Conservation (phyloP, 2,888 invertebrate genomes). For the Mycalesis mineus region DNA sequence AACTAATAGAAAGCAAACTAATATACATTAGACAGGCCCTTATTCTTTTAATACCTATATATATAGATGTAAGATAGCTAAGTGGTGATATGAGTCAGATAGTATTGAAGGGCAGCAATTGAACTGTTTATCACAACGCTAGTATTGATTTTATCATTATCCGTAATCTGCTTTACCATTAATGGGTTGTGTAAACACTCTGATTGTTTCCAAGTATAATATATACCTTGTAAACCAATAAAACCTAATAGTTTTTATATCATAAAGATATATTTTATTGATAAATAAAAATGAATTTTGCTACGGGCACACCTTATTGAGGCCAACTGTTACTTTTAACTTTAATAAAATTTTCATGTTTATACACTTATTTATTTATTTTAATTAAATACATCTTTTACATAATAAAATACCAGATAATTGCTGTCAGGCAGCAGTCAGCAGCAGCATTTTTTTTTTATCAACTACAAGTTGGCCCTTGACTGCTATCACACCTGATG, state of each 20-base stretch:
- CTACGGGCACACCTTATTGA: no score
- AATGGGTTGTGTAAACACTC: background rate
- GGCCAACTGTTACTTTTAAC: no score
- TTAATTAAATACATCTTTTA: no score
- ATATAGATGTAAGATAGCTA: background rate
- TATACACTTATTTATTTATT: no score
- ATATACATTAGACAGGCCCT: background rate
- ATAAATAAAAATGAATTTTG: no score
- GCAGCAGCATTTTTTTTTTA: no score
- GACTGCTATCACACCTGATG: no score
- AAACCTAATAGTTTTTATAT: background rate
- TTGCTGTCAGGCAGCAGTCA: no score
- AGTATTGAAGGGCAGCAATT: background rate
- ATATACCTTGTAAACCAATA: background rate
- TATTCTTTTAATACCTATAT: background rate
- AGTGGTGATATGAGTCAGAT: constrained; percentile 1
- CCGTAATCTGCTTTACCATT: background rate
- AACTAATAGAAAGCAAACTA: no score
- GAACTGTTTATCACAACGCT: background rate
- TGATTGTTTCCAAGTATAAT: background rate
- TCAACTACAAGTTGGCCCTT: no score
- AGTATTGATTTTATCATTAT: constrained; percentile 1
- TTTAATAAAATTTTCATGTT: no score
- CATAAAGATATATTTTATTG: background rate
- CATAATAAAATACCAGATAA: no score